Base-by-base conservation (phyloP, 2,797 vertebrate genomes). In the Silurus aristotelis region DNA sequence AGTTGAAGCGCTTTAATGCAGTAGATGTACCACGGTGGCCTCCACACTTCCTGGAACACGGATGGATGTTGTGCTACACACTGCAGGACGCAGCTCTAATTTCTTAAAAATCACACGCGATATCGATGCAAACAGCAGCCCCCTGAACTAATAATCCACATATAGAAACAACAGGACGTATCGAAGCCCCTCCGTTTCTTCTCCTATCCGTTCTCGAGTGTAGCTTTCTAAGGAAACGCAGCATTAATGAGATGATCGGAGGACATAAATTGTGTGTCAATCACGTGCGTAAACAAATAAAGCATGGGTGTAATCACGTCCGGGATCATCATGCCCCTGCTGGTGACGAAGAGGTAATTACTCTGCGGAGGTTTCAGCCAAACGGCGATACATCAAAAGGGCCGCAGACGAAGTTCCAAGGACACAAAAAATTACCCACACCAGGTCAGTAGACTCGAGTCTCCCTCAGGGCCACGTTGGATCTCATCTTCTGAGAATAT, bases 171-270 rank as follows among this genome's bases (percentile, higher is more conserved):
- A 22, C 56, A 7, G 12, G 20, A 14, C 1, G 10, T 31, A 60
- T 25, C 0, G 48, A 52, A 52, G 1, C 48, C 10, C 25, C 89
- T 90, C 90, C 89, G 38, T 87, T 86, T 89, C 89, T 92, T 89
- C 90, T 91, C 91, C 92, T 90, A 92, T 92, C 92, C 91, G 67
- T 83, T 70, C 52, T 82, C 92, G 91, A 91, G 92, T 89, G 85
- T 86, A 38, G 84, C 88, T 89, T 90, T 89, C 91, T 67, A 64
- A 88, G 92, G 90, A 93, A 89, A 81, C 92, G 89, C 87, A 87
- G 31, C 63, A 84, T 89, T 93, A 93, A 95, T 93, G 93, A 91
- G 84, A 91, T 89, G 72, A 75, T 9, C 55, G 85, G 88, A 66
- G 88, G 89, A 83, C 19, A 88, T 90, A 87, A 90, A 71, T 80